Evolutionary conservation across 2,113 vertebrate genomes (phyloP), one percentile per base, ranked within the genome.

Genomic region (Ranitomeya variabilis): DNA sequence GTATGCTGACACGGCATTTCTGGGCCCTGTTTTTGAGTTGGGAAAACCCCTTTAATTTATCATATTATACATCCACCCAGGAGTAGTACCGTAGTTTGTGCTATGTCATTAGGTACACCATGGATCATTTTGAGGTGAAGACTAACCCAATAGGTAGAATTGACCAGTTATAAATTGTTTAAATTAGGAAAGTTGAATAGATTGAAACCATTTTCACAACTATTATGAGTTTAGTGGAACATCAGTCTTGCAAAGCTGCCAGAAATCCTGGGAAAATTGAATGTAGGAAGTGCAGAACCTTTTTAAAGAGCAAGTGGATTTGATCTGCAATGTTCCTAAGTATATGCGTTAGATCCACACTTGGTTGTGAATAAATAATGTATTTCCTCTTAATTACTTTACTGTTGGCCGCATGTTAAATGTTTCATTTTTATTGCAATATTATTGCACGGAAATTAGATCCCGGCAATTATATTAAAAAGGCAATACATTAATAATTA

Each of bases 381-480:
- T 51, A 76, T 76, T 76, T 76, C 73, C 45, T 74, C 71, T 76
- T 76, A 52, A 76, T 76, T 76, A 76, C 73, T 76, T 76, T 76
- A 76, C 73, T 76, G 73, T 76, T 76, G 37, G 73, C 73, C 73
- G 52, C 73, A 76, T 76, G 73, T 76, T 76, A 76, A 76, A 76
- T 76, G 37, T 76, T 76, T 51, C 7, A 76, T 76, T 76, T 76
- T 76, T 76, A 76, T 76, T 76, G 37, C 73, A 76, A 51, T 52
- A 21, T 52, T 76, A 76, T 76, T 76, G 45, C 73, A 76, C 37
- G 73, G 73, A 76, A 76, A 76, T 76, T 21, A 21, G 73, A 76
- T 76, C 45, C 31, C 21, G 7, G 26, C 51, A 74, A 74, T 74
- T 31, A 74, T 74, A 74, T 74, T 19, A 74, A 76, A 74, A 52